phyloP scores from a whole-genome alignment of 2,888 invertebrate genomes.

The Cataglyphis altisquamis region DNA sequence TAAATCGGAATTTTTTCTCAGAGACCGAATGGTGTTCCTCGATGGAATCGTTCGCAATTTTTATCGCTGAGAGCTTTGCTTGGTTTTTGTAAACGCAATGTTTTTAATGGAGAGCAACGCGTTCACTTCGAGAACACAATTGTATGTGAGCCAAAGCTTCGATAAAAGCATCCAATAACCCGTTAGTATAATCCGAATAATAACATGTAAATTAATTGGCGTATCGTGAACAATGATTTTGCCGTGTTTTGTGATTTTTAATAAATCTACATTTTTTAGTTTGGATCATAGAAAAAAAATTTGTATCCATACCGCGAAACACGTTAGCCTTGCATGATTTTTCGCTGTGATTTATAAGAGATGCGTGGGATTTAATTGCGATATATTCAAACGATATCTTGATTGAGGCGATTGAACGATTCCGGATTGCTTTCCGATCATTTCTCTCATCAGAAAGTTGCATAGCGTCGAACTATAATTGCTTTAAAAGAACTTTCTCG shows the following conservation, averaged over 20 bases:
- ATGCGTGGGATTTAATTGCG: constrained; percentile 12
- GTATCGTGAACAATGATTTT: neutral
- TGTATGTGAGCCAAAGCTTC: neutral
- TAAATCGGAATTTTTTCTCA: constrained; percentile 46
- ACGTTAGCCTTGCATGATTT: neutral
- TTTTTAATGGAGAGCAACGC: constrained; percentile 32
- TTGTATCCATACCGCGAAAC: neutral
- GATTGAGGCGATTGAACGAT: constrained; percentile 12
- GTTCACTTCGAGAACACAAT: neutral
- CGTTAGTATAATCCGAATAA: constrained; percentile 6
- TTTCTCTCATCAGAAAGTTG: constrained; percentile 10
- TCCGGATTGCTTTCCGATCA: constrained; percentile 18
- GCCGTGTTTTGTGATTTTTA: constrained; percentile 1
- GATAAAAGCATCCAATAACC: constrained; percentile 21
- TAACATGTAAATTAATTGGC: constrained; percentile 19
- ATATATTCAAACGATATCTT: neutral
- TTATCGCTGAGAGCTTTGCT: constrained; percentile 49
- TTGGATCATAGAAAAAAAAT: neutral
- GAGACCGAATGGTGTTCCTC: neutral
- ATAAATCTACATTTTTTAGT: neutral
- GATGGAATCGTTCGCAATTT: neutral
- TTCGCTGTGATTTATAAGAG: constrained; percentile 4
- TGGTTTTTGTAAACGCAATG: constrained; percentile 49
- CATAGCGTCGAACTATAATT: constrained; percentile 6
- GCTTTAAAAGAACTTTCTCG: constrained; percentile 45